Evolutionary conservation across 2,888 invertebrate species (phyloP), one percentile per base, ranked within the genome.

Genomic region (Gonocerus acuteangulatus): DNA sequence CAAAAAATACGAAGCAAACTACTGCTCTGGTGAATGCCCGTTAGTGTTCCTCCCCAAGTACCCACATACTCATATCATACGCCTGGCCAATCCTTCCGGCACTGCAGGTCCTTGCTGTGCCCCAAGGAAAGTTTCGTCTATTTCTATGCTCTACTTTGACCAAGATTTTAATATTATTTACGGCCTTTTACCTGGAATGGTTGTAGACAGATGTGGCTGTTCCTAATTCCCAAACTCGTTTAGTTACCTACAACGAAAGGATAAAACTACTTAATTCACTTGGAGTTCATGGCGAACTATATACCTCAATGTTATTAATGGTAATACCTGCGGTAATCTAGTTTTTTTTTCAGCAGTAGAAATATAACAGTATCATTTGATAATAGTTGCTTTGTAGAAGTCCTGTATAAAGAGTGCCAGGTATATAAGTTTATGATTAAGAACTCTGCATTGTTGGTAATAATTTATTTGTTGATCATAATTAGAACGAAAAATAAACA

Each of bases 61-160:
- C 72, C 86, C 90, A 1, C 91, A 94, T 74, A 92, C 93, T 7
- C 91, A 94, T 75, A 78, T 95, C 71, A 84, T 88, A 62, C 87
- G 89, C 69, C 80, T 94, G 71, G 86, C 89, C 2, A 82, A 84
- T 45, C 84, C 85, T 0, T 79, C 80, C 11, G 85, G 87, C 61
- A 86, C 85, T 60, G 86, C 86, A 1, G 89, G 89, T 0, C 92
- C 94, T 0, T 97, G 96, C 74, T 96, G 96, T 74, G 88, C 94
- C 1, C 94, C 96, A 0, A 80, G 91, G 58, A 87, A 85, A 73
- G 84, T 93, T 82, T 88, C 86, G 73, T 81, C 88, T 71, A 89
- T 95, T 68, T 86, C 88, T 39, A 88, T 95, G 85, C 80, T 95
- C 66, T 95, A 95, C 74, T 94, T 93, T 75, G 91, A 94, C 74